Conservation (phyloP, 2,888 invertebrate genomes). For the Pollenia amentaria region DNA sequence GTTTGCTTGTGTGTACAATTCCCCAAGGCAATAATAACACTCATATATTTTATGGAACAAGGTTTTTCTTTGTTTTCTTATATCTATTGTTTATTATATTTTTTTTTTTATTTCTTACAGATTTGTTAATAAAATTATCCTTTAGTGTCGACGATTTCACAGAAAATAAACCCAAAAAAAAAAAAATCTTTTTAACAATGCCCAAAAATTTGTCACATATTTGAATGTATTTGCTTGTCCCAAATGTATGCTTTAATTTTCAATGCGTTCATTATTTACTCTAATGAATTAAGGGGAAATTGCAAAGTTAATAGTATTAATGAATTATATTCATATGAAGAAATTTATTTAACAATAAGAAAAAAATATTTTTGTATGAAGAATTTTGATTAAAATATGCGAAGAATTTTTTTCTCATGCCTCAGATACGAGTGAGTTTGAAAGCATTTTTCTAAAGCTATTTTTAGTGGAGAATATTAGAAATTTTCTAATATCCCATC, state of each 20-base stretch:
- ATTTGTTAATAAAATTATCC: slow-evolving; percentile 59
- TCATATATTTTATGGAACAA: slow-evolving; percentile 25
- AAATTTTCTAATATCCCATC: no score
- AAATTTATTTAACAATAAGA: background rate
- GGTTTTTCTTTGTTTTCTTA: slow-evolving; percentile 34
- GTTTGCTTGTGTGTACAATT: slow-evolving; percentile 12
- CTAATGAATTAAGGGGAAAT: slow-evolving; percentile 48
- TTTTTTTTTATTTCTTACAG: slow-evolving; percentile 40
- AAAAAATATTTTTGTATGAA: no score
- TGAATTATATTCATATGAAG: slow-evolving; percentile 14
- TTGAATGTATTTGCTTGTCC: background rate
- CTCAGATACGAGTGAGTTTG: no score
- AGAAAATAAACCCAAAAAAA: background rate
- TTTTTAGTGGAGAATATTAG: no score
- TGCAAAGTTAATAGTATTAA: slow-evolving; percentile 9
- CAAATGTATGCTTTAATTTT: slow-evolving; percentile 34
- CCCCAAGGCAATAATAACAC: slow-evolving; percentile 63
- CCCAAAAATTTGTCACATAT: slow-evolving; percentile 25
- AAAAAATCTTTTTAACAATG: background rate
- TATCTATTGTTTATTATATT: slow-evolving; percentile 33
- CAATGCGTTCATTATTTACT: slow-evolving; percentile 4
- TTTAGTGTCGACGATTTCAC: slow-evolving; percentile 33
- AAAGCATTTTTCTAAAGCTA: no score
- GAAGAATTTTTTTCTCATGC: no score
- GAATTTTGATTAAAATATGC: no score